These are phyloP conservation scores for Papilio glaucus DNA, from an alignment of 1,140 invertebrate genomes.

Conservation along the genomic window DNA sequence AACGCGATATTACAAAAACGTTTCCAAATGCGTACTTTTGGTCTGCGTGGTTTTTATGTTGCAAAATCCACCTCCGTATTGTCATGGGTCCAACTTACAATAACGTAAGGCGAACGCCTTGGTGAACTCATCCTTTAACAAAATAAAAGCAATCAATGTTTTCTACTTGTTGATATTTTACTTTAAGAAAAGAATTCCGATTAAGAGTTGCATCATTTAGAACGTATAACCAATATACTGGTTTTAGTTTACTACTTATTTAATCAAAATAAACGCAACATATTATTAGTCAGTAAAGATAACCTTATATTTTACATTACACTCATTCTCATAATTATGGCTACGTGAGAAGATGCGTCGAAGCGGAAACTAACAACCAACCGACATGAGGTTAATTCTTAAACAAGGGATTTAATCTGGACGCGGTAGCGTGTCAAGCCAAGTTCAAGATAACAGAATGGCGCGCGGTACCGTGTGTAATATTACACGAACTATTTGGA, in stretches of 20 bases:
- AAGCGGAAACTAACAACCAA: constrained; percentile 12
- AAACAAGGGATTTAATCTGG: constrained; percentile 16
- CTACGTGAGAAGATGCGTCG: constrained; percentile 13
- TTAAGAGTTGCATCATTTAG: not conserved
- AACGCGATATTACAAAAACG: not conserved
- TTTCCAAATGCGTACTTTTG: not conserved
- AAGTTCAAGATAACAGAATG: too few relatives aligned
- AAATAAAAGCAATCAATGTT: not conserved
- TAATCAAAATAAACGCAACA: too few relatives aligned
- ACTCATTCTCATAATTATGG: constrained; percentile 56
- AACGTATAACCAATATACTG: not conserved
- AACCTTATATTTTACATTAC: constrained; percentile 81
- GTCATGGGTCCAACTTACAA: not conserved
- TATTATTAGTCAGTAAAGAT: constrained; percentile 12
- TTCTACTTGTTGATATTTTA: not conserved
- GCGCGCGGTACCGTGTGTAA: too few relatives aligned
- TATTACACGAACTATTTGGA: too few relatives aligned
- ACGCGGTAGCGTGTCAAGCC: too few relatives aligned
- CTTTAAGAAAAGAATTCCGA: too few relatives aligned
- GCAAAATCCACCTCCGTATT: not conserved
- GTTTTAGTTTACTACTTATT: too few relatives aligned
- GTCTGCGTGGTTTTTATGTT: not conserved
- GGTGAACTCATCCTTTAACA: not conserved
- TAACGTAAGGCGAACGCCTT: not conserved
- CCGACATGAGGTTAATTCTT: constrained; percentile 6